phyloP scores from a whole-genome alignment of 2,888 invertebrate genomes.

The Anticlea derivata region DNA sequence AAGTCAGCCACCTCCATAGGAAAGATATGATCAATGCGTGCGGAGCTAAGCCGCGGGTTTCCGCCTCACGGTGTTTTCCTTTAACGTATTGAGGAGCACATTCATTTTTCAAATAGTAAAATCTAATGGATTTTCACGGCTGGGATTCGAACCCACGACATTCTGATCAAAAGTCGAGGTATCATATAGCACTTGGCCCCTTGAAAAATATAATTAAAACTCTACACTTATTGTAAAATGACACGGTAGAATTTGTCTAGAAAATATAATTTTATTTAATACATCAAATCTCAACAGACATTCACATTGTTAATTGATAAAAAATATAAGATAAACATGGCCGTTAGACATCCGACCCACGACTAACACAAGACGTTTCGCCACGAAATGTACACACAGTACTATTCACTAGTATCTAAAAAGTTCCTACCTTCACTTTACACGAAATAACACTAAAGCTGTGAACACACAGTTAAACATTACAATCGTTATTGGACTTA shows the following conservation, averaged over 20 bases:
- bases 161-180: too few relatives aligned
- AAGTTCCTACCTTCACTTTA: constrained; percentile 47
- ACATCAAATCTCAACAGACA: constrained; percentile 80
- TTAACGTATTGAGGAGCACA: too few relatives aligned
- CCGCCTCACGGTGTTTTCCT: too few relatives aligned
- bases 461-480: constrained; percentile 52
- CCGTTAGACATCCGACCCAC: constrained; percentile 47
- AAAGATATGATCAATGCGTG: too few relatives aligned
- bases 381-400: constrained; percentile 44
- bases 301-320: constrained; percentile 68
- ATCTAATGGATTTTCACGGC: too few relatives aligned
- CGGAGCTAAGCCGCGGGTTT: too few relatives aligned
- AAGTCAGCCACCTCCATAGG: too few relatives aligned
- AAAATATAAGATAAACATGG: constrained; percentile 62
- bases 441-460: constrained; percentile 53
- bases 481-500: constrained; percentile 39
- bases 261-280: constrained; percentile 82
- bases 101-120: too few relatives aligned
- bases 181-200: too few relatives aligned
- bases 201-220: too few relatives aligned
- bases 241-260: constrained; percentile 59
- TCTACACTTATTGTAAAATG: constrained; percentile 30
- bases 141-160: too few relatives aligned
- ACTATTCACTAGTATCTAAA: constrained; percentile 49
- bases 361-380: constrained; percentile 48